Evolutionary conservation across 2,888 invertebrate species (phyloP).

Genomic region (Amaurobius ferox): DNA sequence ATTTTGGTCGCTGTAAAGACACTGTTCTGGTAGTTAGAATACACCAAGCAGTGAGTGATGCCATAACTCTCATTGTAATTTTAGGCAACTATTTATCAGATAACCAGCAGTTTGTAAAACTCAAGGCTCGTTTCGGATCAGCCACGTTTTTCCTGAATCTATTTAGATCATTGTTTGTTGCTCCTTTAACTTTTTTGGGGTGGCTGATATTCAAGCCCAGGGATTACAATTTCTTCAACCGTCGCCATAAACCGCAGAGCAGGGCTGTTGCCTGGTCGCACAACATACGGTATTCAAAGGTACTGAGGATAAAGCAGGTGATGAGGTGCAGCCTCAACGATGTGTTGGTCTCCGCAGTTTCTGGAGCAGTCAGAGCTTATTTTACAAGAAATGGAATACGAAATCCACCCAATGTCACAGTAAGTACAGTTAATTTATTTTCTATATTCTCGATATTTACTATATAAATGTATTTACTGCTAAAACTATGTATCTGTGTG

Average conservation of each 20-base stretch:
- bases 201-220: conserved; percentile 78
- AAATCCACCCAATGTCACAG: conserved; percentile 80
- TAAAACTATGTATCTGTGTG: no score
- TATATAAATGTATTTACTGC: no score
- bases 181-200: conserved; percentile 79
- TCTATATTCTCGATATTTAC: no score
- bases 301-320: conserved; percentile 80
- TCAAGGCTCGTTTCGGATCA: conserved; percentile 78
- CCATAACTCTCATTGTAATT: conserved; percentile 79
- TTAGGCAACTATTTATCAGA: conserved; percentile 73
- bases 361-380: conserved; percentile 79
- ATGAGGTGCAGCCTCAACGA: conserved; percentile 80
- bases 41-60: conserved; percentile 80
- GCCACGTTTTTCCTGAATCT: conserved; percentile 78
- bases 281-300: conserved; percentile 78
- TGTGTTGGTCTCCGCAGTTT: conserved; percentile 80
- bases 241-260: conserved; percentile 60
- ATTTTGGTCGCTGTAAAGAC: conserved; percentile 78
- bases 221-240: conserved; percentile 79
- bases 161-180: conserved; percentile 79
- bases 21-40: conserved; percentile 79
- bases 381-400: conserved; percentile 79
- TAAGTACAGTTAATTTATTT: conserved; percentile 73
- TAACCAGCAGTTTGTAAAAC: conserved; percentile 52
- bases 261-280: conserved; percentile 79